phyloP scores from a whole-genome alignment of 2,888 invertebrate species.

The Smittia sp. region DNA sequence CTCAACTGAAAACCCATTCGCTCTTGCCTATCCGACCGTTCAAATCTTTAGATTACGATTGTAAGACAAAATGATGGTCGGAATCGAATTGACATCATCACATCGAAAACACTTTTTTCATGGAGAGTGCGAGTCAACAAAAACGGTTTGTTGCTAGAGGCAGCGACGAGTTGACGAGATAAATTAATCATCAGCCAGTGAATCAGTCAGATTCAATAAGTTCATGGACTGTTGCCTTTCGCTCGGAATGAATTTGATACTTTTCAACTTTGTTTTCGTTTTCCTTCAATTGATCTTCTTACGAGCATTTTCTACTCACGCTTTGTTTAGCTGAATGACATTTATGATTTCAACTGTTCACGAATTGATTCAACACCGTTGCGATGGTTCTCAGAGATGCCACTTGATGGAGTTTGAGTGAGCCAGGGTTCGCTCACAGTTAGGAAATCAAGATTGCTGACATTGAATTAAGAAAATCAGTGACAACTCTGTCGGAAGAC shows the following conservation, averaged over 20 bases:
- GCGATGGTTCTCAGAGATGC: neutral
- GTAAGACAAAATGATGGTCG: conserved; percentile 37
- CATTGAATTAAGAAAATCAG: neutral
- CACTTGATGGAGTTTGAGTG: neutral
- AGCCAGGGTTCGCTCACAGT: too few relatives aligned
- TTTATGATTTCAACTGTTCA: conserved; percentile 5
- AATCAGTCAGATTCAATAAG: conserved; percentile 38
- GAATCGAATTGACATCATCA: conserved; percentile 19
- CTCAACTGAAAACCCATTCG: neutral
- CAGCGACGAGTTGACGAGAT: conserved; percentile 13
- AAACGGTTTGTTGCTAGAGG: conserved; percentile 12
- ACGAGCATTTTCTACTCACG: neutral
- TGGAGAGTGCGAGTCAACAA: conserved; percentile 3
- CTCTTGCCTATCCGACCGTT: conserved; percentile 15
- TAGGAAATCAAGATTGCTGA: too few relatives aligned
- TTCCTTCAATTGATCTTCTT: neutral
- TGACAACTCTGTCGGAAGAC: neutral
- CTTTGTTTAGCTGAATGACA: neutral
- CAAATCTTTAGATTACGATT: conserved; percentile 28
- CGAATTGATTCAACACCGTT: conserved; percentile 27
- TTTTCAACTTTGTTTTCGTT: conserved; percentile 21
- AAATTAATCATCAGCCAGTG: conserved; percentile 42
- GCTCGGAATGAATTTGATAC: conserved; percentile 32
- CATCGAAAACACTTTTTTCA: neutral
- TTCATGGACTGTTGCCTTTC: conserved; percentile 35